Evolutionary conservation across 2,888 invertebrate genomes (phyloP).

Genomic region (Metopia argyrocephala): DNA sequence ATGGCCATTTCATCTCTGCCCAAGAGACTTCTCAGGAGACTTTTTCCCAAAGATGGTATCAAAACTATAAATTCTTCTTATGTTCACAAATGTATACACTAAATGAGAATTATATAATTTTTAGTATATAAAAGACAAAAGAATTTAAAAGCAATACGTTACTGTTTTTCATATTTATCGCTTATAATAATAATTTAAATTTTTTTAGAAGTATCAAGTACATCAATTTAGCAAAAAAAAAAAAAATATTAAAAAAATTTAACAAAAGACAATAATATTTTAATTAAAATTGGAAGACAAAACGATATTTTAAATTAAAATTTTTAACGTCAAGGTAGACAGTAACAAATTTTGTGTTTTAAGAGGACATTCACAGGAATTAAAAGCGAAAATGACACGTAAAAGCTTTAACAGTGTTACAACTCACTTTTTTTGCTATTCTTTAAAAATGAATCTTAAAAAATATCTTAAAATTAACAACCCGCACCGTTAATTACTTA

Average conservation of each 20-base stretch:
- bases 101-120: no score
- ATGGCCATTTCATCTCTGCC: no score
- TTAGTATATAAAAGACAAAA: no score
- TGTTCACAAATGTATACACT: no score
- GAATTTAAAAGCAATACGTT: no score
- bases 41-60: no score
- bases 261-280: neutral
- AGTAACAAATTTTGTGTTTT: neutral
- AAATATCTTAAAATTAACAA: slow-evolving; percentile 54
- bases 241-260: neutral
- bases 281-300: neutral
- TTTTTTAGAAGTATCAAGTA: neutral
- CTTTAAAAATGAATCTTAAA: slow-evolving; percentile 36
- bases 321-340: neutral
- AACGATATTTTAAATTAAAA: neutral
- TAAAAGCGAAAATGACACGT: neutral
- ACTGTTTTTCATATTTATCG: no score
- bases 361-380: slow-evolving; percentile 15
- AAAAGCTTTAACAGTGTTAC: neutral
- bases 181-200: no score
- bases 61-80: no score
- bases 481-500: slow-evolving; percentile 36
- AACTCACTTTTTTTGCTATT: slow-evolving; percentile 2
- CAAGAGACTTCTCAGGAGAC: no score
- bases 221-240: neutral